Base-by-base conservation (phyloP, 2,113 vertebrate species). In the Bubalus kerabau region DNA sequence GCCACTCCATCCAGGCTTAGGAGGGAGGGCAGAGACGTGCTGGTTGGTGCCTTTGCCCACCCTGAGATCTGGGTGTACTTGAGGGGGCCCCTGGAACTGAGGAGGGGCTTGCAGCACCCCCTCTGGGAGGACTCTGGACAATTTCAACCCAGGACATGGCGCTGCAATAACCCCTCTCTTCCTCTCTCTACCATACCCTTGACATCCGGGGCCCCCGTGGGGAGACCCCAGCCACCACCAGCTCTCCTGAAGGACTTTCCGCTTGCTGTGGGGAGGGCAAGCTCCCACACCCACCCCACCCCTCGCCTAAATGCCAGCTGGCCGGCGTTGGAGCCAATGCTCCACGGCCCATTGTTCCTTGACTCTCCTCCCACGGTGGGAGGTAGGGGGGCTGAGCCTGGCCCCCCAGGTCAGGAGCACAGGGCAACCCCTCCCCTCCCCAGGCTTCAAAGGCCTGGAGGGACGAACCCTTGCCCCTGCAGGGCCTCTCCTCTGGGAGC, bases 381-480 rank as follows among this genome's bases (percentile, higher is more conserved):
- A 81, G 90, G 83, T 59, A 78, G 85, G 52, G 60, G 62, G n/a
- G 64, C 67, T 78, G 60, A 56, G 60, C 36, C 50, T n/a, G 40
- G 0, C 40, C 81, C 60, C 43, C 48, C 86, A 88, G 93, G 90
- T 91, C 93, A 93, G 94, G 74, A 90, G 71, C 62, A 43, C 91
- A 94, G 96, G 92, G 88, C 97, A 95, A 52, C 59, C n/a, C 92
- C 95, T 95, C 87, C 88, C 60, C 50, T 67, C 28, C 60, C 40
- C 28, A 19, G 87, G 85, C 95, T 96, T 97, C 97, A 97, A 96
- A 98, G 97, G 83, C 84, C 43, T 6, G 3, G 50, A 91, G 56
- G 91, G n/a, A 96, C 56, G 56, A 97, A 91, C 89, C 32, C 64
- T 86, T 62, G 91, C n/a, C 95, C 67, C 43, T n/a, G 48, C 40